Evolutionary conservation across 23 tunicate species (phyloP).

Genomic region (Corella eumyota): DNA sequence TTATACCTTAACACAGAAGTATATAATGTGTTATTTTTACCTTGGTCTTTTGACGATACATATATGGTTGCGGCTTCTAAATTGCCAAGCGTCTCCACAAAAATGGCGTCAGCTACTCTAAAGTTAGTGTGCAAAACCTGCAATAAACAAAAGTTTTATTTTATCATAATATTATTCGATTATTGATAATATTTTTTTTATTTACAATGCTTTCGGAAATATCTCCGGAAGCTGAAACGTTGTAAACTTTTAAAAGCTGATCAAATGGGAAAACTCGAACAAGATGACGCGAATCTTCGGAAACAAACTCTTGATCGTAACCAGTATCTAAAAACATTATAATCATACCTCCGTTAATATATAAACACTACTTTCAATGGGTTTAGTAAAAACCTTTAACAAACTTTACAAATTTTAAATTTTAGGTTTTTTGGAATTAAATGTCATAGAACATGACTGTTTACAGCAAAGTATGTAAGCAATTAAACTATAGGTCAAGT

Average conservation of each 20-base stretch:
- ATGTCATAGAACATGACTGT: too few species aligned
- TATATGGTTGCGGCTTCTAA: conserved; percentile 16
- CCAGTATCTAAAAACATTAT: conserved; percentile 1
- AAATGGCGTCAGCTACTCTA: conserved; percentile 22
- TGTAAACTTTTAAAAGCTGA: conserved; percentile 10
- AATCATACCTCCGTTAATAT: neutral
- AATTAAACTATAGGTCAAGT: too few species aligned
- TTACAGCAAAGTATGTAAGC: too few species aligned
- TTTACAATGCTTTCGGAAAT: conserved; percentile 7
- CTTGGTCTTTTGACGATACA: conserved; percentile 29
- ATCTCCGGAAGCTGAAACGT: conserved; percentile 13
- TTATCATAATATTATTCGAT: too few species aligned
- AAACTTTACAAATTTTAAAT: too few species aligned
- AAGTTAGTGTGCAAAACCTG: conserved; percentile 43
- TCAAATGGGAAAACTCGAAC: conserved; percentile 7
- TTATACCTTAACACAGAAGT: too few species aligned
- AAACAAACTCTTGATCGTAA: conserved; percentile 13
- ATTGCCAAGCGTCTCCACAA: conserved; percentile 10
- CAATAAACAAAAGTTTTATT: neutral
- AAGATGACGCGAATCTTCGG: conserved; percentile 5
- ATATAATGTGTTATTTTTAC: conserved; percentile 10
- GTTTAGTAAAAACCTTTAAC: too few species aligned
- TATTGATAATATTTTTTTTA: too few species aligned
- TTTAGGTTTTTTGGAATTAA: too few species aligned
- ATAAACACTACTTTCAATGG: too few species aligned